Evolutionary conservation across 2,888 invertebrate species (phyloP).

Genomic region (Cheilosia soror): DNA sequence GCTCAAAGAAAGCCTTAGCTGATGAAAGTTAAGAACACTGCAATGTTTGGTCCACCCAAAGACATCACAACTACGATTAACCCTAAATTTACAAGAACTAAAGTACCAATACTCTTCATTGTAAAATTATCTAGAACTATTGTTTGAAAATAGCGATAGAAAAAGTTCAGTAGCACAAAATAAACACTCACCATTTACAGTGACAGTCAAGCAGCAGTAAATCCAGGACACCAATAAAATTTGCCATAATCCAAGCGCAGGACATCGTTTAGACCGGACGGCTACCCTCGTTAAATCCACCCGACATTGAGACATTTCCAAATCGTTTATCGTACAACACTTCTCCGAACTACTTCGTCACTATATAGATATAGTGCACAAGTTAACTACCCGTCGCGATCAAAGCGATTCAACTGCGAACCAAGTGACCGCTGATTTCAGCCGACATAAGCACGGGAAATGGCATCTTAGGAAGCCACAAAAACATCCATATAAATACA

Average conservation of each 20-base stretch:
- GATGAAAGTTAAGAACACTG: too few species aligned
- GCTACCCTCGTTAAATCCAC: constrained; percentile 60
- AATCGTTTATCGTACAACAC: constrained; percentile 72
- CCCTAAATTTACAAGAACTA: too few species aligned
- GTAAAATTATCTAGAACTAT: too few species aligned
- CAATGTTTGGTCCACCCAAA: too few species aligned
- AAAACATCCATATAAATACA: constrained; percentile 1
- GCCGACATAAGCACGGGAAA: constrained; percentile 43
- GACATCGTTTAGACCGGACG: constrained; percentile 59
- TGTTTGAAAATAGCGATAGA: too few species aligned
- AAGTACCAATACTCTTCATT: too few species aligned
- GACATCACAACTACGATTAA: too few species aligned
- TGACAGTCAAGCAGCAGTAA: constrained; percentile 60
- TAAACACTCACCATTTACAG: constrained; percentile 68
- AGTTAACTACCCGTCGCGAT: constrained; percentile 11
- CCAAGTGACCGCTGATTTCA: constrained; percentile 66
- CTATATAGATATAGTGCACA: background rate
- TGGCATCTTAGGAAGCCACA: constrained; percentile 55
- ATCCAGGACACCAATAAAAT: constrained; percentile 68
- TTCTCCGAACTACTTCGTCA: constrained; percentile 29
- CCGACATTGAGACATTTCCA: constrained; percentile 70
- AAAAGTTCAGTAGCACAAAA: background rate
- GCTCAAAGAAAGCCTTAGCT: too few species aligned
- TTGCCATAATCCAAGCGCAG: constrained; percentile 61
- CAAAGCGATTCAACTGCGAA: constrained; percentile 59